Percentiles rank a stretch among this genome's conserved stretches.
These are phyloP conservation scores for Caenorhabditis latens DNA, from an alignment of 1,140 invertebrate genomes.

Conservation along the genomic window DNA sequence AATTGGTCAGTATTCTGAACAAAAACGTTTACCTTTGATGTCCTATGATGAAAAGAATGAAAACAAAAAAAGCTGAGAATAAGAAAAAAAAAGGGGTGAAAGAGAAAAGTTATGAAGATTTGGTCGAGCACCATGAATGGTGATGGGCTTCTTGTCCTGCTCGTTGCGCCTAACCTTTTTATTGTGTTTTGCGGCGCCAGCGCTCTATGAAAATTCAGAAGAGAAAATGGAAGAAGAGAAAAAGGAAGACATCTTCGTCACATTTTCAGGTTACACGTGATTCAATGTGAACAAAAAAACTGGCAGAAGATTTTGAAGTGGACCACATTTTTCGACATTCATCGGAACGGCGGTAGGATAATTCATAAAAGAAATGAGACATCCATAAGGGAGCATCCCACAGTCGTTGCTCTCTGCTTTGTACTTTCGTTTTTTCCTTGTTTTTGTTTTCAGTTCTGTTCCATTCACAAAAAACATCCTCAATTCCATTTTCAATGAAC, in stretches of 20 bases:
- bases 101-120: slow-evolving; percentile 42
- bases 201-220: background rate
- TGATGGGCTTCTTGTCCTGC: slow-evolving; percentile 23
- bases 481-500: no score
- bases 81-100: background rate
- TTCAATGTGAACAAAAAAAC: background rate
- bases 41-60: slow-evolving; percentile 30
- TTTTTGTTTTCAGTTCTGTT: no score
- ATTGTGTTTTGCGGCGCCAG: slow-evolving; percentile 22
- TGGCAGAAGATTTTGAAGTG: no score
- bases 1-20: slow-evolving; percentile 18
- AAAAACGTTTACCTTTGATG: slow-evolving; percentile 29
- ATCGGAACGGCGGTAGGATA: background rate
- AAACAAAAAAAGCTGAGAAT: background rate
- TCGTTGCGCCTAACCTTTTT: slow-evolving; percentile 41
- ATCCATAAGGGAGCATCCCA: background rate
- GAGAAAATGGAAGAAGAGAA: background rate
- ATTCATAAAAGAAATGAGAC: background rate
- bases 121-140: slow-evolving; percentile 37
- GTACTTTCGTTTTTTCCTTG: no score
- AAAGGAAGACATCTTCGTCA: background rate
- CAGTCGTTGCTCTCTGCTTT: no score
- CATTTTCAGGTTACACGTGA: background rate
- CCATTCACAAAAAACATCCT: no score
- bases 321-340: background rate